Percentiles rank a stretch among this genome's conserved stretches.
Evolutionary conservation across 2,888 invertebrate genomes (phyloP).

Genomic region (Monoplex corrugatus): DNA sequence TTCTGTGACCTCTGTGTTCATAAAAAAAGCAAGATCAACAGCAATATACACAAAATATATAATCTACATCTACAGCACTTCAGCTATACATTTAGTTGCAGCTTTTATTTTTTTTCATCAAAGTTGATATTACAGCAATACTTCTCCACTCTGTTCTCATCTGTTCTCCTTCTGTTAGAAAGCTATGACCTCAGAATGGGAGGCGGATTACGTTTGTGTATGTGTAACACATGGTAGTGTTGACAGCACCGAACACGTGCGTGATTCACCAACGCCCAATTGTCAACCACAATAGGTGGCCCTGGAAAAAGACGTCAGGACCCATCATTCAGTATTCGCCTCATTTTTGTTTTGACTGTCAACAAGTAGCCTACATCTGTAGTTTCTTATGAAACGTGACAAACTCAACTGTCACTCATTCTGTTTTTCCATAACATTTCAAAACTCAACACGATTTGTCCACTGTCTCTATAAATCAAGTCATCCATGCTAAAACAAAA

Average conservation of each 20-base stretch:
- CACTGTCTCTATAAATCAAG: not conserved
- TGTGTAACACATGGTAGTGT: not conserved
- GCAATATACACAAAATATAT: too few relatives aligned
- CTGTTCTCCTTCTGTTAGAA: not conserved
- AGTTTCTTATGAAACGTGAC: too few relatives aligned
- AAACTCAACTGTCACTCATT: not conserved
- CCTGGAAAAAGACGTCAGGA: not conserved
- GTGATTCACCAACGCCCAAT: slow-evolving; percentile 8
- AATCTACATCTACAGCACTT: too few relatives aligned
- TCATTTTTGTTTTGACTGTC: not conserved
- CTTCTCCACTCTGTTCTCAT: not conserved
- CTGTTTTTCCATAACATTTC: not conserved
- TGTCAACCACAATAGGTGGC: not conserved
- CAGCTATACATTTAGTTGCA: too few relatives aligned
- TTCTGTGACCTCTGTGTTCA: not conserved
- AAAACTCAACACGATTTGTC: not conserved
- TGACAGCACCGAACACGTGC: not conserved
- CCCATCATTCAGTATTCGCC: too few relatives aligned
- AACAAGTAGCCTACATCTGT: not conserved
- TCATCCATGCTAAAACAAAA: too few relatives aligned
- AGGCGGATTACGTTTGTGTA: not conserved
- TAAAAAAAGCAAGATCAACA: too few relatives aligned
- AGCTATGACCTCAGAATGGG: not conserved
- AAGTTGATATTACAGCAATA: not conserved
- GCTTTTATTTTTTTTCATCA: not conserved